Evolutionary conservation across 1,140 invertebrate genomes (phyloP), one percentile per base, ranked within the genome.

Genomic region (Metopolophium dirhodum): DNA sequence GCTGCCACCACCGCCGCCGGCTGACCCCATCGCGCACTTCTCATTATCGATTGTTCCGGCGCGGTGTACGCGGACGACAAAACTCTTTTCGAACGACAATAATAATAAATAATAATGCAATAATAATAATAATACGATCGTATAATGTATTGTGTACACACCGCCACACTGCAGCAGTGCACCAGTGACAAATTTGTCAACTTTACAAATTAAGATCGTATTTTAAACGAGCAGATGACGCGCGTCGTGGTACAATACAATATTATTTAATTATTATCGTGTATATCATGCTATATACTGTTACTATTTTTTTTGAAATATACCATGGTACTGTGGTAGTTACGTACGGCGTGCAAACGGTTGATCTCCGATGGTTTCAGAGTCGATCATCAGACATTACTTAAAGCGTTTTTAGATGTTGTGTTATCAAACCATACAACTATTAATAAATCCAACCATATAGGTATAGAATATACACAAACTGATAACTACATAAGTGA

Each of bases 31-130:
- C 23, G 57, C 89, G 22, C 83, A 85, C 83, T 85, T 9, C 83
- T 87, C 85, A n/a, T 89, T 89, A 89, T 89, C 87, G 87, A 89
- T 89, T 45, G 83, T 85, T n/a, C 61, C 30, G 30, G 61, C 30
- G 57, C 3, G 57, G 57, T 61, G 57, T 61, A 61, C 57, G n/a
- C 61, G 30, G 7, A 77, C 61, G 61, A 77, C 61, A 77, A 77
- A 77, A 77, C 61, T 77, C 61, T 77, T 77, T 77, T 35, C 30
- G 8, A 68, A 45, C 37, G 90, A 77, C 23, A 35, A 35, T 37
- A 54, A 37, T 26, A 90, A 57, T 90, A 68, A 47, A n/a, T 7
- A 87, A 47, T 47, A 87, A 47, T 30, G 14, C 14, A 87, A 87
- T 41, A 41, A 41, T 83, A 83, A 77, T 77, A 77, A 82, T 82